A percentile compares a stretch with the other conserved stretches of the same genome.
These are phyloP conservation scores for Saccostrea cuccullata DNA, from an alignment of 1,140 invertebrate species.

Conservation along the genomic window DNA sequence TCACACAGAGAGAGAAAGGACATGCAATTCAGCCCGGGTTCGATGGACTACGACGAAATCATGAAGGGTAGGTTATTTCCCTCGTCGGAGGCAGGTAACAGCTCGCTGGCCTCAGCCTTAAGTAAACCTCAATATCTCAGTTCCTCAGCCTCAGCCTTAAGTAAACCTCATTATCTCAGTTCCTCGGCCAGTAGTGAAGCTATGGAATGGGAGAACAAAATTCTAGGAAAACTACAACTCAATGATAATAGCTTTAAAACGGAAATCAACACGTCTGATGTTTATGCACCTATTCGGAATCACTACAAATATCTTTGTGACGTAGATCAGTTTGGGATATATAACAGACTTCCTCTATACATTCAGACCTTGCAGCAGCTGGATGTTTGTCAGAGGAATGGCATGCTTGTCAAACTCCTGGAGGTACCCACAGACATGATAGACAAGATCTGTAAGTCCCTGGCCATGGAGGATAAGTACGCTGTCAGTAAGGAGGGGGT, in stretches of 20 bases:
- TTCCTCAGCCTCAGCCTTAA: background rate
- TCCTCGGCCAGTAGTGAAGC: background rate
- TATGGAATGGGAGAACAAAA: conserved; percentile 1
- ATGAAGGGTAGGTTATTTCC: background rate
- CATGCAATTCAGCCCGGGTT: background rate
- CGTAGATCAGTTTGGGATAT: background rate
- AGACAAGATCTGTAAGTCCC: conserved; percentile 7
- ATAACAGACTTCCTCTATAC: background rate
- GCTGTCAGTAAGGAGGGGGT: conserved; percentile 11
- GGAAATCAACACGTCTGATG: background rate
- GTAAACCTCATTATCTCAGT: background rate
- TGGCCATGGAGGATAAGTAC: background rate
- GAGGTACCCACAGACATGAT: background rate
- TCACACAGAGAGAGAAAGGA: background rate
- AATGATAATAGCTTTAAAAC: conserved; percentile 25
- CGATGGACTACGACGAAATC: background rate
- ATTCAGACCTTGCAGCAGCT: conserved; percentile 12
- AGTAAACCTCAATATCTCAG: background rate
- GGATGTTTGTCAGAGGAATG: background rate
- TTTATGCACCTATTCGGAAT: background rate
- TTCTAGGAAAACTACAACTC: background rate
- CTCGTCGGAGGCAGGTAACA: background rate
- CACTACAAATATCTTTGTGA: background rate
- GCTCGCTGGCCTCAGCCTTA: background rate
- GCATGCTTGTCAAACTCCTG: background rate